These are phyloP conservation scores for Acanthurus tractus DNA, from an alignment of 2,797 vertebrate genomes.

Conservation along the genomic window DNA sequence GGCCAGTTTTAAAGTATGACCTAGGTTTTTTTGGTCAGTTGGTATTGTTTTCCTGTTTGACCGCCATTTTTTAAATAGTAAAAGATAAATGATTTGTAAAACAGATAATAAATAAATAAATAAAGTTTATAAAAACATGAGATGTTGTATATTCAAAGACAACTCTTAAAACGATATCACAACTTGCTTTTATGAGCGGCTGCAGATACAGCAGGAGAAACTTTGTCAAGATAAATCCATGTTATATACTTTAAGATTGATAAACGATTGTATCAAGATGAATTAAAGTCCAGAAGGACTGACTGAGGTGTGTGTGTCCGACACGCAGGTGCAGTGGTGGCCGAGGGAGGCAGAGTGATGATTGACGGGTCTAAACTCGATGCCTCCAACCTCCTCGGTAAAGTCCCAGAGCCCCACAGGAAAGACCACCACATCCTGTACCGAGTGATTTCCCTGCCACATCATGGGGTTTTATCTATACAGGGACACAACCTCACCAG, in stretches of 20 bases:
- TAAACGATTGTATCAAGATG: background rate
- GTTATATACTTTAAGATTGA: background rate
- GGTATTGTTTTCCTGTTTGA: too few relatives aligned
- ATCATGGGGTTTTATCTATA: constrained; percentile 85
- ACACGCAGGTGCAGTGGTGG: constrained; percentile 87
- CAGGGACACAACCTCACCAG: constrained; percentile 88
- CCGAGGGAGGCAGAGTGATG: constrained; percentile 88
- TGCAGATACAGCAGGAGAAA: background rate
- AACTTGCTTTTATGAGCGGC: background rate
- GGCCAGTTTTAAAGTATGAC: too few relatives aligned
- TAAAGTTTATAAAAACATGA: background rate
- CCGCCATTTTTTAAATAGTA: too few relatives aligned
- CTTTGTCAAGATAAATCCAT: background rate
- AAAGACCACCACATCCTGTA: constrained; percentile 89
- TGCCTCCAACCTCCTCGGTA: constrained; percentile 90
- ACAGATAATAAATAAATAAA: background rate
- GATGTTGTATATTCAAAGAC: background rate
- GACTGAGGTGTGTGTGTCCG: constrained; percentile 12
- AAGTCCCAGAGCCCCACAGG: constrained; percentile 83
- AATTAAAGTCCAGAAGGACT: background rate
- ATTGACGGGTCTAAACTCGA: constrained; percentile 91
- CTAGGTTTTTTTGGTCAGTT: too few relatives aligned
- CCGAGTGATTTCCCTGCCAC: constrained; percentile 87
- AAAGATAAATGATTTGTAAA: background rate
- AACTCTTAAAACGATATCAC: background rate